These are phyloP conservation scores for Sturnira hondurensis DNA, from an alignment of 2,113 vertebrate species.

Conservation along the genomic window DNA sequence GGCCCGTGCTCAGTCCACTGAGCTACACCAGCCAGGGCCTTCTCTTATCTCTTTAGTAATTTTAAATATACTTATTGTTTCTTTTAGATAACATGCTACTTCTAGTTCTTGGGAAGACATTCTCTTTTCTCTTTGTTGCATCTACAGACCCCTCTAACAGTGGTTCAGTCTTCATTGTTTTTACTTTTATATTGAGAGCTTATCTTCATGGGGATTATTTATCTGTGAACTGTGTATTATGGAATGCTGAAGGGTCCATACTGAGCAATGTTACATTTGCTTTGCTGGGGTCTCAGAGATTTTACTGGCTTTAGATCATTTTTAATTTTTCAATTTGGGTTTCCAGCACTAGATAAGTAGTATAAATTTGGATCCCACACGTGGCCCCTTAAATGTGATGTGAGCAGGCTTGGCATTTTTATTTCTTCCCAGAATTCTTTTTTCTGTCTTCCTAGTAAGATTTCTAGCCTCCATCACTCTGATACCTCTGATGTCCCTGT, in stretches of 20 bases:
- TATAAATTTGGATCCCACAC: not conserved
- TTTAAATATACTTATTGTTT: not conserved
- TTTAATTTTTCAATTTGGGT: slow-evolving; percentile 1
- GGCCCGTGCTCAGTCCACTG: too few relatives aligned
- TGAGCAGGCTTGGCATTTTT: not conserved
- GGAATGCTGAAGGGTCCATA: not conserved
- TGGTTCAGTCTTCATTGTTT: not conserved
- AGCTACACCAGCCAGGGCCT: too few relatives aligned
- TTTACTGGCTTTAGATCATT: not conserved
- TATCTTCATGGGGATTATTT: not conserved
- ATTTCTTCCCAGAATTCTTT: slow-evolving; percentile 9
- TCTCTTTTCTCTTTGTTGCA: not conserved
- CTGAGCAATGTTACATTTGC: not conserved
- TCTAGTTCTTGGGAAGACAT: not conserved
- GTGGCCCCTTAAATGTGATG: not conserved
- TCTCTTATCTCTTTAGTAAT: not conserved
- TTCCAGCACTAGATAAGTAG: not conserved
- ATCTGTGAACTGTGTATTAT: not conserved
- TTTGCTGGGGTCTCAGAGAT: not conserved
- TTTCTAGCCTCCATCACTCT: not conserved
- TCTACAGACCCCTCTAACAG: not conserved
- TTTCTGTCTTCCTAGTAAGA: not conserved
- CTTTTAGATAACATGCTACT: not conserved
- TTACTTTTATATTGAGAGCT: not conserved
- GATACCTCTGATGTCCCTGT: not conserved